phyloP scores from a whole-genome alignment of 2,113 vertebrate species.

The Notechis scutatus region DNA sequence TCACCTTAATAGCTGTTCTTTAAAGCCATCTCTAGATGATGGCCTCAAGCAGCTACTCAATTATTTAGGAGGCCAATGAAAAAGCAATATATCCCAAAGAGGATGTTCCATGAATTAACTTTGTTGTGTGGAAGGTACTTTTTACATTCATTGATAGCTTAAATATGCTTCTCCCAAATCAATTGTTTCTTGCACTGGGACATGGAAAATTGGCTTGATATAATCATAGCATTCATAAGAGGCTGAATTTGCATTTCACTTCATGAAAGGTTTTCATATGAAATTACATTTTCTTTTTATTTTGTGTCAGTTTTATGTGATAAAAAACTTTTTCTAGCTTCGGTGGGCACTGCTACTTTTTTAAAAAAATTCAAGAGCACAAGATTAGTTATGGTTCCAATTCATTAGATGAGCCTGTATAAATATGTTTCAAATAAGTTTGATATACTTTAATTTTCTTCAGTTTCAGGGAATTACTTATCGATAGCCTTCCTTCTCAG shows the following conservation, averaged over 20 bases:
- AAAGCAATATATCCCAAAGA: constrained; percentile 56
- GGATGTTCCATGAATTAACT: constrained; percentile 57
- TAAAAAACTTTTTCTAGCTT: neutral
- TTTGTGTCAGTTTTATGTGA: neutral
- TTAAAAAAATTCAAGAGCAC: neutral
- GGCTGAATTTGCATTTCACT: neutral
- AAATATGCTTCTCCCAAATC: constrained; percentile 33
- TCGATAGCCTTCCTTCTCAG: constrained; percentile 24
- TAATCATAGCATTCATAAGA: constrained; percentile 19
- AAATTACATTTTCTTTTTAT: neutral
- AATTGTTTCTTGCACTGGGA: constrained; percentile 11
- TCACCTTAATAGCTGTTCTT: constrained; percentile 43
- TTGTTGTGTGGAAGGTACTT: constrained; percentile 32
- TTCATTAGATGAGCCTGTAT: neutral
- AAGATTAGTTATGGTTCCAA: neutral
- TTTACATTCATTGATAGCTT: constrained; percentile 41
- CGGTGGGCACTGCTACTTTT: neutral
- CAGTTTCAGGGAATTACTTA: constrained; percentile 31
- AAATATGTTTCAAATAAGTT: neutral
- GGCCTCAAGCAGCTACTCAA: constrained; percentile 57
- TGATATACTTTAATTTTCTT: constrained; percentile 18
- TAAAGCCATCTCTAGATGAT: constrained; percentile 48
- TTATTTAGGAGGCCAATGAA: constrained; percentile 56
- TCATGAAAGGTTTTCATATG: neutral
- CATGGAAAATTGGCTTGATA: neutral